phyloP scores from a whole-genome alignment of 2,113 vertebrate genomes.

The Ranitomeya variabilis region DNA sequence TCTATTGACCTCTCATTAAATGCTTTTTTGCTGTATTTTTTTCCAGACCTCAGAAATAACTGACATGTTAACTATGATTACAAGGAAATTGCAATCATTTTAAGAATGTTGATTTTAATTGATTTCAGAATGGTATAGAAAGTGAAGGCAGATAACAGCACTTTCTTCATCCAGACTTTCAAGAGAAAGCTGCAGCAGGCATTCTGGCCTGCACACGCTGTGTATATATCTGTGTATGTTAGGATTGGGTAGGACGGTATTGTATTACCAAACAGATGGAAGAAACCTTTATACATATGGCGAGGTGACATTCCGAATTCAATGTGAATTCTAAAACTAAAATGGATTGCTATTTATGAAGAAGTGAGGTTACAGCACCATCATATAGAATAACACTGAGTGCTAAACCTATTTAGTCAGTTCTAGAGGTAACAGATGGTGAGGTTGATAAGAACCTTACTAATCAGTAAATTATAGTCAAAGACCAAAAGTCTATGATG shows the following conservation, averaged over 20 bases:
- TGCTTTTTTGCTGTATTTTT: neutral
- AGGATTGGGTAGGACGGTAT: neutral
- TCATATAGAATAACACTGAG: constrained; percentile 1
- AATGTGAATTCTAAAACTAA: constrained; percentile 6
- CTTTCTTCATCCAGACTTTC: neutral
- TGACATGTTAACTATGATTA: neutral
- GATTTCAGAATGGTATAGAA: neutral
- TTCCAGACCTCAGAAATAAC: neutral
- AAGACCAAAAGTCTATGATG: neutral
- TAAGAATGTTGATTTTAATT: neutral
- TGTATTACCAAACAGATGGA: constrained; percentile 11
- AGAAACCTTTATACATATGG: constrained; percentile 6
- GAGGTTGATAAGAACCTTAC: neutral
- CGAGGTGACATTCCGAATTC: neutral
- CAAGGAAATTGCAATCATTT: neutral
- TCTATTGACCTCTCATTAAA: neutral
- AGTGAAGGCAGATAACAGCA: neutral
- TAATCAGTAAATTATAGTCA: neutral
- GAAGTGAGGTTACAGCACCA: neutral
- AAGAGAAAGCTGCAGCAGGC: neutral
- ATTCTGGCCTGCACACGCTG: neutral
- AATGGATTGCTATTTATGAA: neutral
- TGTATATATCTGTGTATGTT: neutral
- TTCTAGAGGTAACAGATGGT: neutral
- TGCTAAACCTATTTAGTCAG: neutral